Percentiles rank a stretch among this genome's conserved stretches.
These are phyloP conservation scores for Myotis lucifugus DNA, from an alignment of 2,113 vertebrate genomes.

Conservation along the genomic window DNA sequence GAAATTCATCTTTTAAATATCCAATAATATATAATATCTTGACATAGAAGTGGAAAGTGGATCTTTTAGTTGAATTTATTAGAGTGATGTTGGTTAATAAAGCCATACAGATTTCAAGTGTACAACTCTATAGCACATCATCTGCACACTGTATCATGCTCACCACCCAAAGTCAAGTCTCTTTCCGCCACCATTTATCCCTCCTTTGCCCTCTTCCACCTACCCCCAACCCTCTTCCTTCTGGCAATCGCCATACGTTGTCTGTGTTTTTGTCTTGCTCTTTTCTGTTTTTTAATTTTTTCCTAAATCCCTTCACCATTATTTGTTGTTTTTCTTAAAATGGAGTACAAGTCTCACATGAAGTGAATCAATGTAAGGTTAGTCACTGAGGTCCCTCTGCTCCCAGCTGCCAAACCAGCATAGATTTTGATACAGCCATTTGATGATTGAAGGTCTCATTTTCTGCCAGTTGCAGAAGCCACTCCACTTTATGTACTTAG, in stretches of 20 bases:
- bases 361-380: not conserved
- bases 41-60: not conserved
- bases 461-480: not conserved
- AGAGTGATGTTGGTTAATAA: not conserved
- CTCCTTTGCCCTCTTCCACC: not conserved
- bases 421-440: not conserved
- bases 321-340: slow-evolving; percentile 50
- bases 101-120: not conserved
- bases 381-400: not conserved
- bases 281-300: not conserved
- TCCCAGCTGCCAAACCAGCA: not conserved
- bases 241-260: not conserved
- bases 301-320: not conserved
- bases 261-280: not conserved
- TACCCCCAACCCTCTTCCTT: not conserved
- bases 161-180: not conserved
- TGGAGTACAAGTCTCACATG: not conserved
- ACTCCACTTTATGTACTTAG: not conserved
- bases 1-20: slow-evolving; percentile 43
- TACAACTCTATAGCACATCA: not conserved
- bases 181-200: not conserved
- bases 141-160: not conserved
- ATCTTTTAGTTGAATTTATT: not conserved
- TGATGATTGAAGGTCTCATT: slow-evolving; percentile 15
- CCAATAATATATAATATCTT: not conserved